Evolutionary conservation across 1,140 invertebrate species (phyloP), one percentile per base, ranked within the genome.

Genomic region (Holcopasites calliopsidis): DNA sequence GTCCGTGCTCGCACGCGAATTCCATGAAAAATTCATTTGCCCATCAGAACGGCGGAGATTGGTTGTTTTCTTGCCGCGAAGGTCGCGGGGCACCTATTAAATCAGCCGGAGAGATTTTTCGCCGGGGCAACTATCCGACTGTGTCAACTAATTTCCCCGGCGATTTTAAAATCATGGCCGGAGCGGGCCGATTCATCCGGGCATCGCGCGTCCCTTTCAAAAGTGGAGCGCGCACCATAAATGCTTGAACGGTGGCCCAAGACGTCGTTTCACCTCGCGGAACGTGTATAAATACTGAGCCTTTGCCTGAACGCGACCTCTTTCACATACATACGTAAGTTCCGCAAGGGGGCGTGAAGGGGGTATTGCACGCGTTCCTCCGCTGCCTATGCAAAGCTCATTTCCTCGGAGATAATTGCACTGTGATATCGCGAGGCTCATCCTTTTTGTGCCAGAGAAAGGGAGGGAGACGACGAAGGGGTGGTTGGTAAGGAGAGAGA

Each of bases 321-420:
- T 86, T 88, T 88, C 85, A 52, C 77, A 77, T 66, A 70, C n/a
- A n/a, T n/a, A n/a, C n/a, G n/a, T 61, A 79, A 60, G 49, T 81
- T 58, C 64, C 58, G 33, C 31, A n/a, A n/a, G n/a, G n/a, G n/a
- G n/a, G n/a, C n/a, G n/a, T n/a, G n/a, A n/a, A n/a, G n/a, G 26
- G 40, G 38, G 65, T 87, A 80, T 85, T 82, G 83, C 81, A 83
- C 72, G 80, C 83, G 78, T 79, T 84, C 77, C 78, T 71, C n/a
- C 62, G 60, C 70, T 68, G 58, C 78, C 79, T 85, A 79, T 85
- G 85, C 80, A 88, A 89, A 89, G 88, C 87, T 89, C 86, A 86
- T 89, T 88, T 89, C 83, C 86, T 64, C 74, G 62, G 81, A 88
- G 85, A 88, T 89, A 88, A 89, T 88, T 89, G 86, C 84, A 87